Evolutionary conservation across 2,888 invertebrate species (phyloP).

Genomic region (Perdita meconis): DNA sequence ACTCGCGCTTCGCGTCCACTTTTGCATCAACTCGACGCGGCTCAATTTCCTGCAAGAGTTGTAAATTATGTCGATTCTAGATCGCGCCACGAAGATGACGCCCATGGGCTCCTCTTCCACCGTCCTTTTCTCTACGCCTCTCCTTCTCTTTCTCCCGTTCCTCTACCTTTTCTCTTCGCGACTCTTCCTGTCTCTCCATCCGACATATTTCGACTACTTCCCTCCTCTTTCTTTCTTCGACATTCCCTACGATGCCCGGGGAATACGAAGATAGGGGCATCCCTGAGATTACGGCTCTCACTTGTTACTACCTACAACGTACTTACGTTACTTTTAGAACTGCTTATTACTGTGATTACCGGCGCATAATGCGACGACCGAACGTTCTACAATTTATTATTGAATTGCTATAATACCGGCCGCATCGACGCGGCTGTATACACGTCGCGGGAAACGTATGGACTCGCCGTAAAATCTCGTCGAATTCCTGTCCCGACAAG

Average conservation of each 20-base stretch:
- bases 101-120: conserved; percentile 68
- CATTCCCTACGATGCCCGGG: conserved; percentile 24
- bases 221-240: conserved; percentile 5
- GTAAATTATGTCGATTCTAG: conserved; percentile 73
- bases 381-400: conserved; percentile 81
- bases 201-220: neutral
- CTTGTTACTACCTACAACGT: conserved; percentile 82
- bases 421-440: conserved; percentile 47
- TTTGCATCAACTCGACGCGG: conserved; percentile 61
- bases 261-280: conserved; percentile 65
- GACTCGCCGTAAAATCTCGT: conserved; percentile 26
- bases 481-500: conserved; percentile 6
- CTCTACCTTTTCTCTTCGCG: conserved; percentile 2
- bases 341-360: conserved; percentile 82
- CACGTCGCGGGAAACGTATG: conserved; percentile 51
- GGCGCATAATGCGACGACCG: conserved; percentile 79
- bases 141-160: neutral
- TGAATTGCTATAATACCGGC: conserved; percentile 80
- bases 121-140: conserved; percentile 23
- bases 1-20: conserved; percentile 60
- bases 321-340: conserved; percentile 82
- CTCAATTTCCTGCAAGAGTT: conserved; percentile 65
- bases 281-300: conserved; percentile 79
- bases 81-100: conserved; percentile 68
- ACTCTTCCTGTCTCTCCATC: conserved; percentile 1